Percentiles rank a stretch among this genome's conserved stretches.
These are phyloP conservation scores for Pseudomyrmex dendroicus DNA, from an alignment of 1,140 invertebrate species.

Conservation along the genomic window DNA sequence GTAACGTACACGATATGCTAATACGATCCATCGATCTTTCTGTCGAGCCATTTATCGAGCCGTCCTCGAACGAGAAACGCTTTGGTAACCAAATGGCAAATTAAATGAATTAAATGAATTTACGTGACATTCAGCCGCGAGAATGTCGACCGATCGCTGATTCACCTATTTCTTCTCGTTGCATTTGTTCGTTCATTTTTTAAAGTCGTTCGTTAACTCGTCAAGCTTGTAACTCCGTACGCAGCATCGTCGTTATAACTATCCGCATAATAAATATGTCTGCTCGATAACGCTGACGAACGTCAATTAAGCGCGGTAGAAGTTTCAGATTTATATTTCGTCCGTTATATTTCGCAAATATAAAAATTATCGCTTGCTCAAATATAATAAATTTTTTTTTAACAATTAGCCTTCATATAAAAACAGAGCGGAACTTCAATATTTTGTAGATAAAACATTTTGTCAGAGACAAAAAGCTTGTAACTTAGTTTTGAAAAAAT, in stretches of 20 bases:
- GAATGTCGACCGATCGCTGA: slow-evolving; percentile 29
- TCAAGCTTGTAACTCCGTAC: slow-evolving; percentile 47
- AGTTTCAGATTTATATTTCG: slow-evolving; percentile 31
- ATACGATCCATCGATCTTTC: slow-evolving; percentile 45
- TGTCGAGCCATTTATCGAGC: slow-evolving; percentile 4
- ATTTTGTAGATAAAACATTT: neutral
- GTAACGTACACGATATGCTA: slow-evolving; percentile 34
- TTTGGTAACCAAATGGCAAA: slow-evolving; percentile 28
- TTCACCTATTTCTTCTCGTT: slow-evolving; percentile 15
- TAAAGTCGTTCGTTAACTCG: slow-evolving; percentile 50
- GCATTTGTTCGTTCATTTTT: slow-evolving; percentile 42
- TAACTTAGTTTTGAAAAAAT: too few relatives aligned
- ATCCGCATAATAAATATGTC: slow-evolving; percentile 53
- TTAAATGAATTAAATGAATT: slow-evolving; percentile 58
- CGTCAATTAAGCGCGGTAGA: slow-evolving; percentile 45
- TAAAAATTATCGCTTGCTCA: neutral
- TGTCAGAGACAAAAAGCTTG: too few relatives aligned
- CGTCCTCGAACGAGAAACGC: slow-evolving; percentile 18
- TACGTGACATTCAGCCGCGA: slow-evolving; percentile 16
- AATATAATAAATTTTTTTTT: too few relatives aligned
- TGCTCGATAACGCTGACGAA: slow-evolving; percentile 34
- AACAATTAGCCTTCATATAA: neutral
- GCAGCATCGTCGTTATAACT: slow-evolving; percentile 47
- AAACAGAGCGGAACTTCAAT: neutral
- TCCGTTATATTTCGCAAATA: neutral